phyloP scores from a whole-genome alignment of 1,140 invertebrate species.

The Monomorium pharaonis region DNA sequence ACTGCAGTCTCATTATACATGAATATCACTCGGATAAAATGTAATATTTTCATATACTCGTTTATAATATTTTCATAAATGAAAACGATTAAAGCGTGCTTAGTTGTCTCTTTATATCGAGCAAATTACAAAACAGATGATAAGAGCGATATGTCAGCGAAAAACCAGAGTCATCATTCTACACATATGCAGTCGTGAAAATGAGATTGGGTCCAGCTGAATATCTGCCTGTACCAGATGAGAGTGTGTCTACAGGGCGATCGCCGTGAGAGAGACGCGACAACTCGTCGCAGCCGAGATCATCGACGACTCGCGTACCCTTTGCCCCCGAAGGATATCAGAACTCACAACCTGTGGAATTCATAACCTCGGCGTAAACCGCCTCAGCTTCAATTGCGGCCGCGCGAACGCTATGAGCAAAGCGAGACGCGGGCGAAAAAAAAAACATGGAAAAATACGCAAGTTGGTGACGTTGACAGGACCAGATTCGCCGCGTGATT shows the following conservation, averaged over 20 bases:
- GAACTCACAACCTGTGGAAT: slow-evolving; percentile 20
- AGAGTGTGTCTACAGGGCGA: not conserved
- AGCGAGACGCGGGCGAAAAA: slow-evolving; percentile 18
- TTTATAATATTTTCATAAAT: not conserved
- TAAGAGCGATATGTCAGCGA: not conserved
- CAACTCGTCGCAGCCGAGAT: not conserved
- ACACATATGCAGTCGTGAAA: not conserved
- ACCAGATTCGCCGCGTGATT: slow-evolving; percentile 19
- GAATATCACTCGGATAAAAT: slow-evolving; percentile 48
- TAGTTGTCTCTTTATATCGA: not conserved
- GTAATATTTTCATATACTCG: not conserved
- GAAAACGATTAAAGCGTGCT: not conserved
- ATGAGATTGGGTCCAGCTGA: not conserved
- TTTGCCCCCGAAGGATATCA: too few relatives aligned
- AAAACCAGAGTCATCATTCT: slow-evolving; percentile 29
- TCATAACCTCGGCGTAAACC: slow-evolving; percentile 22
- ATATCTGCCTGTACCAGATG: not conserved
- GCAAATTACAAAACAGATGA: not conserved
- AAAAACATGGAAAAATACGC: slow-evolving; percentile 50
- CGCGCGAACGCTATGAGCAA: too few relatives aligned
- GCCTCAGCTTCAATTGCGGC: not conserved
- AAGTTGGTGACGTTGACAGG: slow-evolving; percentile 78
- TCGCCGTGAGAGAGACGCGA: not conserved
- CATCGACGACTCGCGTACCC: not conserved
- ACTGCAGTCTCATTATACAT: not conserved